Conservation (phyloP, 1,140 invertebrate species). For the Medauroidea extradentata region DNA sequence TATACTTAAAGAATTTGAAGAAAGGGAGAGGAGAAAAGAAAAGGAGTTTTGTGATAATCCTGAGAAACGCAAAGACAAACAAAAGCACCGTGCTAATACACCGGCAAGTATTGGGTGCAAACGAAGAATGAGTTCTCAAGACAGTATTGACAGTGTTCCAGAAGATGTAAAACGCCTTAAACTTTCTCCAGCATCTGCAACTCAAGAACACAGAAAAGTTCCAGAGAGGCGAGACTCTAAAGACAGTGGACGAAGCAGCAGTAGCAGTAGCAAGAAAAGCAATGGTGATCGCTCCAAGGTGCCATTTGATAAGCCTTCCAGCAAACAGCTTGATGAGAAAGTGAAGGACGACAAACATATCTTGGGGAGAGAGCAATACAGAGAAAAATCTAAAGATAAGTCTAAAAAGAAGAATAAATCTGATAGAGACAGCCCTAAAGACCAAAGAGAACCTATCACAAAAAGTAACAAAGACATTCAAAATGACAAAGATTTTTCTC, state of each 20-base stretch:
- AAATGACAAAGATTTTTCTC: conserved; percentile 8
- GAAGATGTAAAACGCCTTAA: conserved; percentile 70
- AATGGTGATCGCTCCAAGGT: conserved; percentile 20
- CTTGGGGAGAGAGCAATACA: not conserved
- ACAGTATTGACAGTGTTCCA: conserved; percentile 55
- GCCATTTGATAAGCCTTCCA: not conserved
- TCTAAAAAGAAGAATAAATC: conserved; percentile 48
- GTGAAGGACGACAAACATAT: no score
- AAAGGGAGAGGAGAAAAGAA: conserved; percentile 1
- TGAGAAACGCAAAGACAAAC: conserved; percentile 25
- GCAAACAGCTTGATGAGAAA: conserved; percentile 15
- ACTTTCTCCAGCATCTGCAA: conserved; percentile 38
- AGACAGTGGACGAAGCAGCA: conserved; percentile 52
- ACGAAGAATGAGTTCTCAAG: conserved; percentile 71
- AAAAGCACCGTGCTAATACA: conserved; percentile 33
- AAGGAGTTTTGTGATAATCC: not conserved
- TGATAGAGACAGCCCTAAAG: conserved; percentile 49
- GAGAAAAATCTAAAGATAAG: conserved; percentile 33
- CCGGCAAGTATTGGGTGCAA: conserved; percentile 61
- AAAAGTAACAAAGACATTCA: conserved; percentile 7
- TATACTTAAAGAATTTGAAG: not conserved
- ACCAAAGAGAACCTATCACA: conserved; percentile 19
- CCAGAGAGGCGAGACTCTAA: conserved; percentile 66
- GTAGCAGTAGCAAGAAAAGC: conserved; percentile 41
- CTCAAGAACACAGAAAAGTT: conserved; percentile 47